A percentile compares a stretch with the other conserved stretches of the same genome.
phyloP scores from a whole-genome alignment of 2,888 invertebrate genomes.

The Theretra japonica region DNA sequence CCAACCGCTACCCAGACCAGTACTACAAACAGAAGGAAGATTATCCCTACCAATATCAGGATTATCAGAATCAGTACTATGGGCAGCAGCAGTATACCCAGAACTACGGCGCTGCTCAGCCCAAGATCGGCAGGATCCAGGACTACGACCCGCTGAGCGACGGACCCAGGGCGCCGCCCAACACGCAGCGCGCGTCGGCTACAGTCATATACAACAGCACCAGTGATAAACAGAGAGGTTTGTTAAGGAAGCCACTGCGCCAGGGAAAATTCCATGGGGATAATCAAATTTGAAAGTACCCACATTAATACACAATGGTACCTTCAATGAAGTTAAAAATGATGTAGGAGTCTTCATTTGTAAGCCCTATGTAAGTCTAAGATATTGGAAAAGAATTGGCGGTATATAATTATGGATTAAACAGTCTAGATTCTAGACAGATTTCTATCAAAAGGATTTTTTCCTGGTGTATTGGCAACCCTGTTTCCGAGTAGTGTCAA shows the following conservation, averaged over 20 bases:
- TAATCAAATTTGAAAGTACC: no score
- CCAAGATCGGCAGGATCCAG: slow-evolving; percentile 89
- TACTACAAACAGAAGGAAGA: slow-evolving; percentile 48
- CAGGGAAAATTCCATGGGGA: background rate
- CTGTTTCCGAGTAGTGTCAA: background rate
- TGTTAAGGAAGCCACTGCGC: slow-evolving; percentile 39
- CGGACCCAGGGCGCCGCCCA: slow-evolving; percentile 88
- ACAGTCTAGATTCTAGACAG: no score
- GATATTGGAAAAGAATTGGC: no score
- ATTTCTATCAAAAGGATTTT: background rate
- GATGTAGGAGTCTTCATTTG: no score
- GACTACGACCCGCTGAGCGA: slow-evolving; percentile 92
- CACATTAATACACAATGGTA: no score
- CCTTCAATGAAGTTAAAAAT: no score
- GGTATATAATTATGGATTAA: background rate
- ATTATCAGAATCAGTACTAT: slow-evolving; percentile 58
- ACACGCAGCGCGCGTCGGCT: slow-evolving; percentile 91
- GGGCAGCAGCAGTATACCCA: slow-evolving; percentile 59
- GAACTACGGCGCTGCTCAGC: slow-evolving; percentile 53
- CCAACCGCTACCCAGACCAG: slow-evolving; percentile 51
- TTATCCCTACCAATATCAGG: slow-evolving; percentile 58
- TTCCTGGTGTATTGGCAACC: slow-evolving; percentile 8
- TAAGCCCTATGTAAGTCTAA: no score
- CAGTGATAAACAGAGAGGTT: slow-evolving; percentile 71
- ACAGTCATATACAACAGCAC: slow-evolving; percentile 92